A percentile compares a stretch with the other conserved stretches of the same genome.
phyloP scores from a whole-genome alignment of 2,888 invertebrate species.

The Gasteruption jaculator region DNA sequence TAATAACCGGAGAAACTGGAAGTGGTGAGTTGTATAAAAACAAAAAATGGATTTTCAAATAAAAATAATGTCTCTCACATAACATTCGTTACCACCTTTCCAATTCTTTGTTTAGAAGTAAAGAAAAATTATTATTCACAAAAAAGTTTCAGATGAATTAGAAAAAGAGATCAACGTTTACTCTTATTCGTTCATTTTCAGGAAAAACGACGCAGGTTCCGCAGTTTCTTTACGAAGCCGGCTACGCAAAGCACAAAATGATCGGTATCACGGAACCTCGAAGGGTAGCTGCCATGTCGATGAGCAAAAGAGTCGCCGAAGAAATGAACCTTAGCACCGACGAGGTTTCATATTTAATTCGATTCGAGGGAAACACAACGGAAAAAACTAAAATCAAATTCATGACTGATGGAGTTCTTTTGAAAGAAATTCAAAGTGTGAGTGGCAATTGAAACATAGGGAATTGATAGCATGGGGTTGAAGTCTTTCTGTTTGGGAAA shows the following conservation, averaged over 20 bases:
- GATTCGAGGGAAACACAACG: conserved; percentile 91
- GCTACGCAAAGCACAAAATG: conserved; percentile 75
- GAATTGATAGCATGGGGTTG: background rate
- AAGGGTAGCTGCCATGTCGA: conserved; percentile 96
- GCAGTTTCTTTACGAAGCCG: conserved; percentile 96
- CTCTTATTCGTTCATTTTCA: conserved; percentile 53
- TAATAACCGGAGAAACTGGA: conserved; percentile 92
- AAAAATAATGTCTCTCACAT: background rate
- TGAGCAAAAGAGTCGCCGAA: conserved; percentile 86
- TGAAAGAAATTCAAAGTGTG: conserved; percentile 82
- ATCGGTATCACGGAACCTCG: conserved; percentile 96
- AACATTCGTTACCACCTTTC: no score
- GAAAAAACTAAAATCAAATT: conserved; percentile 91
- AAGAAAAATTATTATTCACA: conserved; percentile 1
- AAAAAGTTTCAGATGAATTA: background rate
- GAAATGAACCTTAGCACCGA: conserved; percentile 77
- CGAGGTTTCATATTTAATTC: conserved; percentile 85
- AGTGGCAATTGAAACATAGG: no score
- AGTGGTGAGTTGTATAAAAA: conserved; percentile 55
- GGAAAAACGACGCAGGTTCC: conserved; percentile 99
- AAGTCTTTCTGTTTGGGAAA: background rate
- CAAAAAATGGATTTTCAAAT: no score
- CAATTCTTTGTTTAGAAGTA: background rate
- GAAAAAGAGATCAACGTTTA: no score
- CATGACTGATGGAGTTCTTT: conserved; percentile 96